Evolutionary conservation across 2,113 vertebrate genomes (phyloP).

Genomic region (Dromaius novaehollandiae): DNA sequence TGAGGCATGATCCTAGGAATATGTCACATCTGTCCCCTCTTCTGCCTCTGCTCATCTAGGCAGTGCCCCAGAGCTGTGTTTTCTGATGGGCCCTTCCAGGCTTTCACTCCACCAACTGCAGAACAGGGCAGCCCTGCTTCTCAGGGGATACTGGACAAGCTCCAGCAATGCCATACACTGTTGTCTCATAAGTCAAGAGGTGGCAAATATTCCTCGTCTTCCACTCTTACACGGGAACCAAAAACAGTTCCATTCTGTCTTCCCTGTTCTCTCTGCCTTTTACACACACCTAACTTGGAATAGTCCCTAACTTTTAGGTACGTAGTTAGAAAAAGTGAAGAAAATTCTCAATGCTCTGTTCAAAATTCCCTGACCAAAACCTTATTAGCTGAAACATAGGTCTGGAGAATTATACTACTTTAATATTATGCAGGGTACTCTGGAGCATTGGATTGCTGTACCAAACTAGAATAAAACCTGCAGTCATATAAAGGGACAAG

Average conservation of each 20-base stretch:
- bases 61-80: background rate
- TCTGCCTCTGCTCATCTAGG: background rate
- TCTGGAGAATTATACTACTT: background rate
- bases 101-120: background rate
- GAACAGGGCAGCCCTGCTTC: background rate
- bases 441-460: background rate
- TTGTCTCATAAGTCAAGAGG: background rate
- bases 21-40: background rate
- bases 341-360: background rate
- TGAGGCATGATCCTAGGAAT: background rate
- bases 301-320: background rate
- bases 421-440: background rate
- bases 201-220: accelerated
- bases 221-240: background rate
- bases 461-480: background rate
- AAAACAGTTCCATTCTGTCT: too few relatives aligned
- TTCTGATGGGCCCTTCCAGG: background rate
- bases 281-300: background rate
- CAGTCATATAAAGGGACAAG: background rate
- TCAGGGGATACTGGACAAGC: background rate
- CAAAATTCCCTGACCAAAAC: background rate
- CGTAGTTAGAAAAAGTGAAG: background rate
- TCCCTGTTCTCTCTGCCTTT: background rate
- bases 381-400: background rate
- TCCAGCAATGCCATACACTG: background rate